Evolutionary conservation across 35 echinoderm and acorn worm species (phyloP), one percentile per base, ranked within the genome.

Genomic region (Holothuria glaberrima): DNA sequence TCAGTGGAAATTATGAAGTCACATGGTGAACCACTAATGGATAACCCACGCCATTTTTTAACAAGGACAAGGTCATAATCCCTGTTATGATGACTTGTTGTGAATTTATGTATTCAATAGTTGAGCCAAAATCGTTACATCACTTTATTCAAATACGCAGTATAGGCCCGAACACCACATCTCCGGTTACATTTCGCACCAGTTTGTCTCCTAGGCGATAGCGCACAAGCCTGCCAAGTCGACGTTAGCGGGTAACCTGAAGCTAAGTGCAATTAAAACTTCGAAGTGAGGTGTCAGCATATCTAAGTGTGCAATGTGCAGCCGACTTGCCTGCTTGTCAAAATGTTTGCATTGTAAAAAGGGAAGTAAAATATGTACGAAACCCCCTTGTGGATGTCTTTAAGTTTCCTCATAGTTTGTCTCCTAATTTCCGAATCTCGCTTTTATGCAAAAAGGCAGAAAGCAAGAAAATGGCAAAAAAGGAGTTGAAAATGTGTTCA

Each of bases 81-180:
- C 38, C 66, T 41, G 16, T 38, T 78, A 48, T 78, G 70, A 74
- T 78, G 41, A 78, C 44, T 78, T 27, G 44, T 78, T 22, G 20
- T 78, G 38, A 48, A 78, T 78, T 48, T 78, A 78, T 78, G 74
- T 48, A 78, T 78, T 78, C 74, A 48, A 78, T 78, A 78, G 69
- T 52, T 75, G 74, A 78, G 44, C 21, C 50, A 26, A 78, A 78
- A 20, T 48, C 74, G 50, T 78, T 22, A 78, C 74, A 78, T 78
- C 74, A 48, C 33, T 78, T 78, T 48, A 78, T 78, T 78, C 74
- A 78, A 78, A 78, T 48, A 17, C 26, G n/a, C 31, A 20, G 44
- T 48, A 78, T 48, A 48, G 35, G 74, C 38, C 44, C 50, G 44
- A 48, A n/a, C 74, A 22, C 20, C 50, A 48, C 29, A 48, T 78